Evolutionary conservation across 2,797 vertebrate genomes (phyloP).

Genomic region (Squalus acanthias): DNA sequence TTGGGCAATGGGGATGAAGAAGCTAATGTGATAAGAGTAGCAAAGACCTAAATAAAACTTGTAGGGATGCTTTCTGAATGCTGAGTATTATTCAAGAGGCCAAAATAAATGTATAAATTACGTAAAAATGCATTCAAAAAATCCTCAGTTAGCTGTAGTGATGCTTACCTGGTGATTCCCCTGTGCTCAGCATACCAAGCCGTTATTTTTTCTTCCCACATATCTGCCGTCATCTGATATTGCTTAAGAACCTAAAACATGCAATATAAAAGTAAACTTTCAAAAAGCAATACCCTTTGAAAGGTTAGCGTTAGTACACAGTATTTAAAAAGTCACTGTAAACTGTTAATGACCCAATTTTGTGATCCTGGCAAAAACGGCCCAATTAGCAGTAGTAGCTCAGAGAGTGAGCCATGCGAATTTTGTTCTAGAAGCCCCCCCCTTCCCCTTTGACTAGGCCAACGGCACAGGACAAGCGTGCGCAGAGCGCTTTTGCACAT

Average conservation of each 20-base stretch:
- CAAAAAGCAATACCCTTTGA: neutral
- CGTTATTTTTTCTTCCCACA: constrained; percentile 95
- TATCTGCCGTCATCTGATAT: constrained; percentile 90
- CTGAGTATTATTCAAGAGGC: neutral
- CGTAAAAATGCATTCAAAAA: neutral
- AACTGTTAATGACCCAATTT: neutral
- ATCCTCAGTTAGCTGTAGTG: neutral
- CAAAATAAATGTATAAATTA: neutral
- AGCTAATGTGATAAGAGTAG: neutral
- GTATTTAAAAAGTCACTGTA: neutral
- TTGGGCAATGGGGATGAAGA: neutral
- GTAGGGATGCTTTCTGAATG: neutral
- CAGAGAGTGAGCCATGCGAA: neutral
- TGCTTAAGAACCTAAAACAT: constrained; percentile 68
- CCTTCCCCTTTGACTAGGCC: neutral
- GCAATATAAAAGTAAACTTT: neutral
- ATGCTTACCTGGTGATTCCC: constrained; percentile 79
- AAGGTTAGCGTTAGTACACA: neutral
- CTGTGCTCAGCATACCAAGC: constrained; percentile 88
- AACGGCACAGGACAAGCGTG: neutral
- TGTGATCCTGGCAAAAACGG: neutral
- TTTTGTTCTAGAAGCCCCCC: neutral
- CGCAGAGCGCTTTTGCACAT: neutral
- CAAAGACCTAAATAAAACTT: neutral
- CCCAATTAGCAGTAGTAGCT: neutral